phyloP scores from a whole-genome alignment of 1,140 invertebrate genomes.

The Dryas iulia region DNA sequence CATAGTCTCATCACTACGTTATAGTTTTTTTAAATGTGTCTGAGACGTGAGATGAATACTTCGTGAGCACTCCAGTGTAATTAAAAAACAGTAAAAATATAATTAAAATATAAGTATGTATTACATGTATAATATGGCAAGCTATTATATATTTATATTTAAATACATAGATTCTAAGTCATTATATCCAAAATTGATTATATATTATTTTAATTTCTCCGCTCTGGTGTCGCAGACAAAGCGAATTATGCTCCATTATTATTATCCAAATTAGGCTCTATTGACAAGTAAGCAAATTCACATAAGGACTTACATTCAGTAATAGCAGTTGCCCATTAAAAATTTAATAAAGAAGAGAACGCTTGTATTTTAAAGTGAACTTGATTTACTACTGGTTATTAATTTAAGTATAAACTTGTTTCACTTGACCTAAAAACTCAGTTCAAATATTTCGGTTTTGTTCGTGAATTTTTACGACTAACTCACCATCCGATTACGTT shows the following conservation, averaged over 20 bases:
- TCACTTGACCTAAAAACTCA: conserved; percentile 14
- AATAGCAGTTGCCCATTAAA: neutral
- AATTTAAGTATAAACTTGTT: conserved; percentile 17
- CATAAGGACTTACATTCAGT: neutral
- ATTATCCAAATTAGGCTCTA: too few relatives aligned
- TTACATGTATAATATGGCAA: too few relatives aligned
- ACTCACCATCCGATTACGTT: conserved; percentile 1
- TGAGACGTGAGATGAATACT: conserved; percentile 20
- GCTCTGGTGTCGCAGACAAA: too few relatives aligned
- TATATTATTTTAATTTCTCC: too few relatives aligned
- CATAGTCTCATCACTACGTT: conserved; percentile 17
- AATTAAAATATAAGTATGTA: neutral
- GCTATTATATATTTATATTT: too few relatives aligned
- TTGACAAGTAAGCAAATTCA: too few relatives aligned
- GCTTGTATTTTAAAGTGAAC: neutral
- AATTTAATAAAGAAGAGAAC: neutral
- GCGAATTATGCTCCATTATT: too few relatives aligned
- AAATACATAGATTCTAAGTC: too few relatives aligned
- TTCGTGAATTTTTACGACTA: neutral
- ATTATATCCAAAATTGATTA: too few relatives aligned
- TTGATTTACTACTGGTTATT: conserved; percentile 10
- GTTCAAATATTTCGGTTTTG: neutral
- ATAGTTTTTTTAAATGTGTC: conserved; percentile 10
- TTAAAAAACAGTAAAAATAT: neutral
- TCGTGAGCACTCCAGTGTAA: neutral